Base-by-base conservation (phyloP, 1,140 invertebrate genomes). In the Trinorchestia longiramus region DNA sequence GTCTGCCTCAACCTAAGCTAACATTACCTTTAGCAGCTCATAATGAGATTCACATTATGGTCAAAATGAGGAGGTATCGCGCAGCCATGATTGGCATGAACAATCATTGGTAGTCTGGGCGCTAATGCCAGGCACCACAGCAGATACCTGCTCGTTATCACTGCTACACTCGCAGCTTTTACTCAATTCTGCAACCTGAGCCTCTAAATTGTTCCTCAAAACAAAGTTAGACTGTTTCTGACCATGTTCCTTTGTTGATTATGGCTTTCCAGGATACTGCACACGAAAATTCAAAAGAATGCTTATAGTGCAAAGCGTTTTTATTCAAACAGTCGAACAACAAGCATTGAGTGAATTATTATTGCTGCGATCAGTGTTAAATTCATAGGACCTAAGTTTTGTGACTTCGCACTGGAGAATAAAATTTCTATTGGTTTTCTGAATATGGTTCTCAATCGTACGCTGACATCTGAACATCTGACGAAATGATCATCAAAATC, bases 11-110 rank as follows among this genome's bases (percentile, higher is more conserved):
- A 43, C 92, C 44, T 94, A 94, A 44, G 43, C 44, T 45, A 94
- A 94, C 92, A 94, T 94, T 94, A 94, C 92, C 92, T 94, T 94
- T 45, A 44, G 92, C 92, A 94, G 92, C 92, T 94, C 92, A 94
- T 94, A 94, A 94, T 94, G 92, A 94, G 92, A 94, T 94, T 94
- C 92, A 94, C 47, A 47, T 94, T 94, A 44, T 94, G 44, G 92
- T 43, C 92, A 94, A 94, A 94, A 94, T 94, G 92, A 94, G 92
- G 19, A 43, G 92, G 92, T 47, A 94, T 44, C 92, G 44, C 43
- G 92, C 92, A 40, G 36, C 92, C 92, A 94, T 94, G 92, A 94
- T 47, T 45, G 92, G 43, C 92, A 47, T 40, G 44, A 47, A 47
- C 44, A 94, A 45, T 94, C 92, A 94, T 94, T 45, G 92, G 43